phyloP scores from a whole-genome alignment of 2,888 invertebrate genomes.

The Mantis religiosa region DNA sequence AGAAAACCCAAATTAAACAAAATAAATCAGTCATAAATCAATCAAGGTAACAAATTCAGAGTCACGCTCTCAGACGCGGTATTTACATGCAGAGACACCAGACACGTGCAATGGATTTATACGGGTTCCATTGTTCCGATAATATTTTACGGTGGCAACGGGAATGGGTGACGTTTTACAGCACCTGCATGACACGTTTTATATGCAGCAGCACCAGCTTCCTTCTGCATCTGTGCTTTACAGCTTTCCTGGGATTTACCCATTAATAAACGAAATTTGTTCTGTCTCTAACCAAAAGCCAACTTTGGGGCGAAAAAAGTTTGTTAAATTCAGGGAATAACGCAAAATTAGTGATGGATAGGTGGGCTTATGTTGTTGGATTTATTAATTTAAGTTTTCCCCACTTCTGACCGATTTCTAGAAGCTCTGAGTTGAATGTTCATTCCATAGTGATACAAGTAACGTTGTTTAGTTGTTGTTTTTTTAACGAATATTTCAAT shows the following conservation, averaged over 20 bases:
- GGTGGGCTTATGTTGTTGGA: neutral
- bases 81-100: neutral
- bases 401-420: neutral
- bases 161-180: neutral
- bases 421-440: neutral
- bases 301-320: neutral
- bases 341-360: neutral
- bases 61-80: neutral
- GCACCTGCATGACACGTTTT: neutral
- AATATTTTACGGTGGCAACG: neutral
- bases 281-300: neutral
- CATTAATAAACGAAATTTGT: neutral
- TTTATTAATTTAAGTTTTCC: neutral
- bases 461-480: too few relatives aligned
- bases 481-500: too few relatives aligned
- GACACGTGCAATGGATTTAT: constrained; percentile 5
- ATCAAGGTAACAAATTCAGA: neutral
- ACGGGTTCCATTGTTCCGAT: neutral
- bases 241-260: neutral
- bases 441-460: too few relatives aligned
- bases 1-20: neutral
- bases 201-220: neutral
- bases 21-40: constrained; percentile 1
- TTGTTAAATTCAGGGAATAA: neutral
- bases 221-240: neutral